Evolutionary conservation across 2,113 vertebrate species (phyloP).

Genomic region (Grantiella picta): DNA sequence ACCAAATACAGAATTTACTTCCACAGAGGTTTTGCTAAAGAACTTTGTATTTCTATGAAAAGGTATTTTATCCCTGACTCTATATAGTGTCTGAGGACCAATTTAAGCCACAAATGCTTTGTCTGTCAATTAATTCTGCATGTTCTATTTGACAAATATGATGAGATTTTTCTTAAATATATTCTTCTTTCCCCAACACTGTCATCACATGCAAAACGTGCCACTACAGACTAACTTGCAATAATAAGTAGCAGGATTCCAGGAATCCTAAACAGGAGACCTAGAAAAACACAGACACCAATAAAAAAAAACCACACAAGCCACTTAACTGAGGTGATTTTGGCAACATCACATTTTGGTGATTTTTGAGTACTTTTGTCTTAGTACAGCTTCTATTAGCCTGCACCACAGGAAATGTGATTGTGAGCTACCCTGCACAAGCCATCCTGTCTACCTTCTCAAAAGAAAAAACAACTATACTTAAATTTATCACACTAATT

Average conservation of each 20-base stretch:
- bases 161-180: not conserved
- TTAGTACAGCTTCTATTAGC: not conserved
- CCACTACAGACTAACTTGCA: not conserved
- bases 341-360: not conserved
- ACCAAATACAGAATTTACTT: not conserved
- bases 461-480: not conserved
- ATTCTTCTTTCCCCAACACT: not conserved
- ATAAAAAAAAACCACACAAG: accelerated
- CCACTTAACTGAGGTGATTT: not conserved
- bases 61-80: not conserved
- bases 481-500: not conserved
- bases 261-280: not conserved
- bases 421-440: not conserved
- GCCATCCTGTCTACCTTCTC: not conserved
- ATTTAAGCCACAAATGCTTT: not conserved
- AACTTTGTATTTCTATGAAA: not conserved
- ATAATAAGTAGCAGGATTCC: not conserved
- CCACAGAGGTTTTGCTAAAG: not conserved
- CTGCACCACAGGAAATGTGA: not conserved
- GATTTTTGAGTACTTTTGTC: not conserved
- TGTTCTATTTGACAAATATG: not conserved
- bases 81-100: not conserved
- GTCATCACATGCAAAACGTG: not conserved
- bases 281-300: not conserved
- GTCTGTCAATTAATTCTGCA: not conserved